Conservation (phyloP, 1,140 invertebrate genomes). For the Heliconius nattereri region DNA sequence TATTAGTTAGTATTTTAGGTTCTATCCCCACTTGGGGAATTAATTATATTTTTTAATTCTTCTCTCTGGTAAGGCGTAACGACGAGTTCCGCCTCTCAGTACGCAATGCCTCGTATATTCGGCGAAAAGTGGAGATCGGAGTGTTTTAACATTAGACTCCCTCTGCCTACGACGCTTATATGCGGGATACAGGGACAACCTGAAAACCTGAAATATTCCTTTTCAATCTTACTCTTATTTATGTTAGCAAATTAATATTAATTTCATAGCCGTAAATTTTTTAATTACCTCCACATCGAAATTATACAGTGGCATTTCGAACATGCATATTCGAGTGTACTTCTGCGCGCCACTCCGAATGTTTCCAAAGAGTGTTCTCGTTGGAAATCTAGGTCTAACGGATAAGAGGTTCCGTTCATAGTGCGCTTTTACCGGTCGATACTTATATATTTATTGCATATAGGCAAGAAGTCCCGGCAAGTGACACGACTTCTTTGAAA, state of each 20-base stretch:
- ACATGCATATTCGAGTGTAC: neutral
- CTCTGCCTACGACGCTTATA: no score
- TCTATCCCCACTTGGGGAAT: no score
- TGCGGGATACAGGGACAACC: no score
- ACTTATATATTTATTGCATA: neutral
- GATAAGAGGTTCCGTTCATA: neutral
- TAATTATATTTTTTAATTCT: no score
- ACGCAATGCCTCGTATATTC: no score
- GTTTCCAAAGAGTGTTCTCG: neutral
- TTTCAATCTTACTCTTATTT: neutral
- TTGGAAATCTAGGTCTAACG: slow-evolving; percentile 7
- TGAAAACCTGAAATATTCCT: no score
- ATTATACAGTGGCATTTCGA: slow-evolving; percentile 1
- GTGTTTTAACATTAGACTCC: no score
- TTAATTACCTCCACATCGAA: slow-evolving; percentile 14
- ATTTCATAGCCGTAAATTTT: neutral
- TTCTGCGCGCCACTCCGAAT: neutral
- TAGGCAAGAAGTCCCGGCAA: neutral
- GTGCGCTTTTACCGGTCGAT: neutral
- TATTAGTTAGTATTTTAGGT: no score
- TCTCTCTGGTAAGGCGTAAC: no score
- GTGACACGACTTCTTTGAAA: neutral
- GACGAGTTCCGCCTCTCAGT: no score
- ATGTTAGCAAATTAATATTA: neutral
- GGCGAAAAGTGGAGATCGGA: no score